Evolutionary conservation across 2,888 invertebrate species (phyloP), one percentile per base, ranked within the genome.

Genomic region (Microctonus brassicae): DNA sequence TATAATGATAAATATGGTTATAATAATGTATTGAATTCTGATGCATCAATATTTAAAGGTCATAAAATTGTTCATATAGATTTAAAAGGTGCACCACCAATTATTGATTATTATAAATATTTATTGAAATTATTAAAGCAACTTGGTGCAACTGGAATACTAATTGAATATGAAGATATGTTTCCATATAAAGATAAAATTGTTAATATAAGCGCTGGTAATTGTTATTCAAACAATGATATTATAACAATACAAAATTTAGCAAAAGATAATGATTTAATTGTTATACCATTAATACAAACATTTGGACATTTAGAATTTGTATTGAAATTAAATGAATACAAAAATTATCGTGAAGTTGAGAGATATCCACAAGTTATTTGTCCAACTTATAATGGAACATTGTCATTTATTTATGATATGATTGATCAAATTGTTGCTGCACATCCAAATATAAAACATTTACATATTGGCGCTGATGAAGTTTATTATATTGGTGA

Each of bases 111-210:
- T 80, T 90, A 92, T 70, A 84, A 89, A 64, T 87, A 90, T 9
- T 77, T 96, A 0, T 90, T 95, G 70, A 91, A 91, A 0, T 86
- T 91, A 72, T 82, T 95, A 9, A 89, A 89, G 62, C 88, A 88
- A 26, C 83, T 92, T 52, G 93, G 95, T n/a, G 94, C 92, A 0
- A 95, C 93, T 26, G 95, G 94, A 0, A 83, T 96, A 13, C 88
- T 96, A 4, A 89, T 96, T 39, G 96, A 96, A 83, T 96, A 96
- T 84, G 96, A 96, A 85, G 96, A 96, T 80, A 95, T 94, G 93
- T 96, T 96, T 86, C 95, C 96, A 0, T 96, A 93, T 84, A 86
- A 89, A 36, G 93, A 91, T 0, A 84, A 83, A 7, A 85, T 94
- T 7, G 85, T 84, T 33, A 91, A 91, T 76, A 87, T 94, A 52